Conservation (phyloP, 1,140 invertebrate species). For the Drosophila yakuba region DNA sequence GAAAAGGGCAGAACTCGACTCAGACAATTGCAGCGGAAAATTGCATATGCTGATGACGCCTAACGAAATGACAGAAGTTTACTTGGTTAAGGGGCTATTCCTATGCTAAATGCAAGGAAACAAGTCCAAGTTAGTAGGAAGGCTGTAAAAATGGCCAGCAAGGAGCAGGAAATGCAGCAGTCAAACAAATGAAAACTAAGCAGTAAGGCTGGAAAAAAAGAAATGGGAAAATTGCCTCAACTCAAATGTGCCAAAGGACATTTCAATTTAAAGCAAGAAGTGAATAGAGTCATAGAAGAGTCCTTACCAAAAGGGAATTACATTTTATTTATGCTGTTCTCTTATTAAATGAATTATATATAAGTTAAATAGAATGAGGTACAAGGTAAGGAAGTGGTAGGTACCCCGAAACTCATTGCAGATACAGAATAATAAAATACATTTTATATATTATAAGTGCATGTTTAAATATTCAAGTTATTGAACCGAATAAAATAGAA, state of each 20-base stretch:
- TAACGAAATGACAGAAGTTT: conserved; percentile 16
- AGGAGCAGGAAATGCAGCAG: conserved; percentile 34
- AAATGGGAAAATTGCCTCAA: conserved; percentile 21
- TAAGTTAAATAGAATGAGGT: neutral
- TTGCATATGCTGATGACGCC: conserved; percentile 47
- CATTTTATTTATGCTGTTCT: neutral
- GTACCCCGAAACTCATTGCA: no score
- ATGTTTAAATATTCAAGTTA: no score
- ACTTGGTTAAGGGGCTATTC: conserved; percentile 25
- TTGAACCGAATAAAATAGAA: no score
- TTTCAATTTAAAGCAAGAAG: conserved; percentile 15
- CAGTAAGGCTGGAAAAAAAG: conserved; percentile 32
- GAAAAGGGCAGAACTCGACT: conserved; percentile 11
- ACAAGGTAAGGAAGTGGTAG: neutral
- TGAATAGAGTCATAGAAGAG: neutral
- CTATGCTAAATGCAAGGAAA: conserved; percentile 44
- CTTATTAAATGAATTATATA: neutral
- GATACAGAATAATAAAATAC: no score
- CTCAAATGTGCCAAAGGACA: conserved; percentile 41
- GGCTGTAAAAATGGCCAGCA: conserved; percentile 18
- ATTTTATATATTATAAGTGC: no score
- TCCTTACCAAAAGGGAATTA: neutral
- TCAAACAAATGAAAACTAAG: conserved; percentile 13
- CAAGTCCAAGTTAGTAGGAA: conserved; percentile 12
- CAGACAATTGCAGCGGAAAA: conserved; percentile 49